These are phyloP conservation scores for Standfussiana lucernea DNA, from an alignment of 2,888 invertebrate species.

Conservation along the genomic window DNA sequence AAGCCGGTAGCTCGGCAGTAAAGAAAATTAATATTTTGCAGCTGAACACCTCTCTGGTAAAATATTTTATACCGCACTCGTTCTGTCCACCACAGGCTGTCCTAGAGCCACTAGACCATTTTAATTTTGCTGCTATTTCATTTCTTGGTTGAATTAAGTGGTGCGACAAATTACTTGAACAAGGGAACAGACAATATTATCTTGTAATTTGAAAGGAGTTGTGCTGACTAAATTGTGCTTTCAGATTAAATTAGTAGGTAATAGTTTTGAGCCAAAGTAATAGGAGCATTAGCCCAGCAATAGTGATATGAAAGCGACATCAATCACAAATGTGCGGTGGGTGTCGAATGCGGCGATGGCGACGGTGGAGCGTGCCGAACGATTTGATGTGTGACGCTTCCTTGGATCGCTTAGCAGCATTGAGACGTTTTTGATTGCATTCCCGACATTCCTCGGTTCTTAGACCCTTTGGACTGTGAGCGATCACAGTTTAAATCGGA, in stretches of 20 bases:
- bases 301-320: constrained; percentile 48
- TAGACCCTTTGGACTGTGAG: constrained; percentile 68
- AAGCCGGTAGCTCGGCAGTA: constrained; percentile 59
- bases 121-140: constrained; percentile 40
- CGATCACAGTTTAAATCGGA: constrained; percentile 72
- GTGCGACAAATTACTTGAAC: constrained; percentile 28
- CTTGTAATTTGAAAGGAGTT: constrained; percentile 4
- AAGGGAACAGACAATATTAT: constrained; percentile 10
- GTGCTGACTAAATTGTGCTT: background rate
- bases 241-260: background rate
- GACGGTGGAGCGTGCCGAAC: constrained; percentile 66
- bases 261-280: constrained; percentile 25
- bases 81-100: constrained; percentile 61
- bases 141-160: constrained; percentile 42
- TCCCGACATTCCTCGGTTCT: constrained; percentile 68
- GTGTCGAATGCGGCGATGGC: constrained; percentile 55
- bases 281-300: constrained; percentile 38
- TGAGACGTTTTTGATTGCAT: constrained; percentile 76
- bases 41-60: constrained; percentile 60
- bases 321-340: constrained; percentile 64
- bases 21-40: constrained; percentile 69
- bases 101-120: constrained; percentile 47
- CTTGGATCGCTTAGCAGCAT: constrained; percentile 65
- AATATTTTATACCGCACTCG: constrained; percentile 64
- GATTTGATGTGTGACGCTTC: constrained; percentile 71